Evolutionary conservation across 2,113 vertebrate species (phyloP).

Genomic region (Galeopterus variegatus): DNA sequence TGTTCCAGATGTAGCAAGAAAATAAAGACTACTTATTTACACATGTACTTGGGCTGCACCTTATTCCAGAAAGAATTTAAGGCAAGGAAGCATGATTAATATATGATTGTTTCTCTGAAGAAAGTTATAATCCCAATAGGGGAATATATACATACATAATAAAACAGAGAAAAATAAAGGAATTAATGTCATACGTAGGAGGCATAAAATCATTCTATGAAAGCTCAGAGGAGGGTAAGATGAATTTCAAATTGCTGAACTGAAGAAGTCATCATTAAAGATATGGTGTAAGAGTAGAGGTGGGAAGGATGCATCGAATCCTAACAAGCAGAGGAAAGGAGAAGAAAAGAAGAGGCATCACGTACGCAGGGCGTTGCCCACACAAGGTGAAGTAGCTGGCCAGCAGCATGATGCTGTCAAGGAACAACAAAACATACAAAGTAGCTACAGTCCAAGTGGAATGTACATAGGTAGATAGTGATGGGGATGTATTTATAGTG

Average conservation of each 20-base stretch:
- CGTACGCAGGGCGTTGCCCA: not conserved
- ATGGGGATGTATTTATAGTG: not conserved
- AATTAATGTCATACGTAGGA: not conserved
- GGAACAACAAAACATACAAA: not conserved
- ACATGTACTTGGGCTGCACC: not conserved
- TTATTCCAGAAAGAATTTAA: constrained; percentile 48
- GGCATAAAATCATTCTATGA: not conserved
- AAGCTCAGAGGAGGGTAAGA: not conserved
- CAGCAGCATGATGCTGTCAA: not conserved
- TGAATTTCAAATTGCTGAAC: not conserved
- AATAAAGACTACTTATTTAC: constrained; percentile 34
- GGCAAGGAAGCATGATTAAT: constrained; percentile 41
- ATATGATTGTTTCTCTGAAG: constrained; percentile 12
- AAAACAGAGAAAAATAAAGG: constrained; percentile 64
- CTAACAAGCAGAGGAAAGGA: not conserved
- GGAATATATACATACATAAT: constrained; percentile 40
- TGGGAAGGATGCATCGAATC: not conserved
- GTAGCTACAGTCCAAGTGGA: no score
- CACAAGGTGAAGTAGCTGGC: not conserved
- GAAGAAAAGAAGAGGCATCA: not conserved
- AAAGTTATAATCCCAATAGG: not conserved
- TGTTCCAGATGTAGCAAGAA: constrained; percentile 60
- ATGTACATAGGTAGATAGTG: not conserved
- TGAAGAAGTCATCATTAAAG: not conserved
- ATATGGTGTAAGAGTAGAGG: not conserved